phyloP scores from a whole-genome alignment of 2,888 invertebrate species.

The Latrodectus hesperus region DNA sequence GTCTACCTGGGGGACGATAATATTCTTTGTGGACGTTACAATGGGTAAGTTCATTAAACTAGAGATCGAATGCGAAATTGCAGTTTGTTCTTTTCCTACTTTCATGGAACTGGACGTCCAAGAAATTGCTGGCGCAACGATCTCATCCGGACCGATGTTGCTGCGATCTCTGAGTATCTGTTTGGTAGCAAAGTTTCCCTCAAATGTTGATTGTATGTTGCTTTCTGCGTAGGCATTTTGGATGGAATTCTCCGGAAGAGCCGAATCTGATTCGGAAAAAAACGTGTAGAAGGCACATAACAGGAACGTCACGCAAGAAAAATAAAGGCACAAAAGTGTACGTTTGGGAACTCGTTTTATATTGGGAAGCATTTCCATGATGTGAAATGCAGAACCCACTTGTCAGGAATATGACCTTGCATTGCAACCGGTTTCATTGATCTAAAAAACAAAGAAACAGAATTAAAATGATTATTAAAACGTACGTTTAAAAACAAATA shows the following conservation, averaged over 20 bases:
- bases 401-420: too few relatives aligned
- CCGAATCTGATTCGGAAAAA: slow-evolving; percentile 8
- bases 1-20: background rate
- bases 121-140: slow-evolving; percentile 13
- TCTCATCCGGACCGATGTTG: background rate
- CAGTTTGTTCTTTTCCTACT: background rate
- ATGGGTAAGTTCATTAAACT: background rate
- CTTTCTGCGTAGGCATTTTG: background rate
- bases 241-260: background rate
- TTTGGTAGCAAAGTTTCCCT: background rate
- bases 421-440: too few relatives aligned
- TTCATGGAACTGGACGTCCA: background rate
- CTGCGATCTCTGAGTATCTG: background rate
- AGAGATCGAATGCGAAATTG: background rate
- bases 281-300: slow-evolving; percentile 39
- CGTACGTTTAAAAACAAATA: too few relatives aligned
- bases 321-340: slow-evolving; percentile 15
- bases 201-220: background rate
- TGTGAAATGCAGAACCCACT: background rate
- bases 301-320: slow-evolving; percentile 19
- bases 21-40: background rate
- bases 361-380: slow-evolving; percentile 39
- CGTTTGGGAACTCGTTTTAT: slow-evolving; percentile 31
- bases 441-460: too few relatives aligned
- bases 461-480: too few relatives aligned